Conservation (phyloP, 2,797 vertebrate genomes). For the Hypotaenidia philippensis region DNA sequence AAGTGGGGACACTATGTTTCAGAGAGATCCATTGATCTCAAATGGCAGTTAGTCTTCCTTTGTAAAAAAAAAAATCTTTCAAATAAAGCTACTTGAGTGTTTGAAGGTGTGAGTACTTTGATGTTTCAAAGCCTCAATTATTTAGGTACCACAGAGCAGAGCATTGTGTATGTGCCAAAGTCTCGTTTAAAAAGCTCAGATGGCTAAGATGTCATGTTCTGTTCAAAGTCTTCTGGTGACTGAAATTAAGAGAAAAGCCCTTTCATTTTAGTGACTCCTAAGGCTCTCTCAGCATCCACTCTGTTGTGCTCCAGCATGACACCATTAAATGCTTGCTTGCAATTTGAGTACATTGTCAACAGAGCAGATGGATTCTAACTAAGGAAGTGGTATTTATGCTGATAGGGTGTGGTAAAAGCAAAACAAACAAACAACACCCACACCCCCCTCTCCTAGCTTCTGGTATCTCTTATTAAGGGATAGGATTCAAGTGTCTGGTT, state of each 20-base stretch:
- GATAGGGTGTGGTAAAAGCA: conserved; percentile 8
- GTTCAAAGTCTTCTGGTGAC: conserved; percentile 76
- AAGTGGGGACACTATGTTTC: conserved; percentile 50
- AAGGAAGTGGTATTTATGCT: conserved; percentile 59
- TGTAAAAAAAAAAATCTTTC: conserved; percentile 77
- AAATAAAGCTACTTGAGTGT: conserved; percentile 79
- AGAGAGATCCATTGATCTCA: conserved; percentile 77
- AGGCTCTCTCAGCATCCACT: conserved; percentile 60
- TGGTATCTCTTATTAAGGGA: conserved; percentile 40
- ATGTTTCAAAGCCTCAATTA: conserved; percentile 84
- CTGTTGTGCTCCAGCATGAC: conserved; percentile 50
- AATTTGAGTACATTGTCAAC: conserved; percentile 67
- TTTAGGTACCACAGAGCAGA: conserved; percentile 78
- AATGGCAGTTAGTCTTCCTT: conserved; percentile 75
- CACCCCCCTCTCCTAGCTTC: rapidly evolving
- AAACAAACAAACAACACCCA: conserved; percentile 2
- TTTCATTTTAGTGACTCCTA: conserved; percentile 76
- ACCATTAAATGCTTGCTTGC: conserved; percentile 70
- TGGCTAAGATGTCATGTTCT: conserved; percentile 75
- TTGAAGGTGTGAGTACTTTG: conserved; percentile 83
- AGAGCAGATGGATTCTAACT: conserved; percentile 53
- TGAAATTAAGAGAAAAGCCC: conserved; percentile 77
- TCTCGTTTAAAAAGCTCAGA: conserved; percentile 76
- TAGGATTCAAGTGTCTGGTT: not conserved
- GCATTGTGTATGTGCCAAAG: conserved; percentile 75